Evolutionary conservation across 1,140 invertebrate species (phyloP).

Genomic region (Vanessa atalanta): DNA sequence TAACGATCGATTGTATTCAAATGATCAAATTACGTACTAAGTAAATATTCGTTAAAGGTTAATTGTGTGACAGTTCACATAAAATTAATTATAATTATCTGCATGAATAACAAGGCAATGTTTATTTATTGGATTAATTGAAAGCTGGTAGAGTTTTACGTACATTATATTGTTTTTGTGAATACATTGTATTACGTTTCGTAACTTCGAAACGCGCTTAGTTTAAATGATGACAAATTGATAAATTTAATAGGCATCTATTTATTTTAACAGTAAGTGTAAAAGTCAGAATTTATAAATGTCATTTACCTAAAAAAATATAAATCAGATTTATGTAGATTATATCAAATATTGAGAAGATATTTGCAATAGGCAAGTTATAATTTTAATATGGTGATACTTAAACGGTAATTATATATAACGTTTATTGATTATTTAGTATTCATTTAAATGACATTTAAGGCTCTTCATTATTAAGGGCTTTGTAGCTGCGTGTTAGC

Average conservation of each 20-base stretch:
- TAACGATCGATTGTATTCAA: conserved; percentile 33
- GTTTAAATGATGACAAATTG: too few relatives aligned
- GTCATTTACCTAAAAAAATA: background rate
- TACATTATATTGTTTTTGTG: too few relatives aligned
- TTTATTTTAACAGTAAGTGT: too few relatives aligned
- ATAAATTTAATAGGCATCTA: too few relatives aligned
- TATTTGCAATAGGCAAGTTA: background rate
- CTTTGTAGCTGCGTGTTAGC: conserved; percentile 46
- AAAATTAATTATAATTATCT: background rate
- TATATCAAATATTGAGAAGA: too few relatives aligned
- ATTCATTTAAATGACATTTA: conserved; percentile 63
- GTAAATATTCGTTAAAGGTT: conserved; percentile 29
- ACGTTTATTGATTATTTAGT: conserved; percentile 37
- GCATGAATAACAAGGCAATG: conserved; percentile 11
- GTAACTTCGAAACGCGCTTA: background rate
- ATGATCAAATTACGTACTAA: conserved; percentile 21
- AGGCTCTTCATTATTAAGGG: conserved; percentile 47
- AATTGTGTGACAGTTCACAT: conserved; percentile 11
- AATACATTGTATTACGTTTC: background rate
- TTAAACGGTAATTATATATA: conserved; percentile 26
- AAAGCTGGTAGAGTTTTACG: background rate
- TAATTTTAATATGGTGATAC: background rate
- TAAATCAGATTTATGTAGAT: too few relatives aligned
- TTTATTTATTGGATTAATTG: background rate
- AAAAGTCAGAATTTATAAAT: background rate